These are phyloP conservation scores for Lates calcarifer DNA, from an alignment of 2,113 vertebrate species.

Conservation along the genomic window DNA sequence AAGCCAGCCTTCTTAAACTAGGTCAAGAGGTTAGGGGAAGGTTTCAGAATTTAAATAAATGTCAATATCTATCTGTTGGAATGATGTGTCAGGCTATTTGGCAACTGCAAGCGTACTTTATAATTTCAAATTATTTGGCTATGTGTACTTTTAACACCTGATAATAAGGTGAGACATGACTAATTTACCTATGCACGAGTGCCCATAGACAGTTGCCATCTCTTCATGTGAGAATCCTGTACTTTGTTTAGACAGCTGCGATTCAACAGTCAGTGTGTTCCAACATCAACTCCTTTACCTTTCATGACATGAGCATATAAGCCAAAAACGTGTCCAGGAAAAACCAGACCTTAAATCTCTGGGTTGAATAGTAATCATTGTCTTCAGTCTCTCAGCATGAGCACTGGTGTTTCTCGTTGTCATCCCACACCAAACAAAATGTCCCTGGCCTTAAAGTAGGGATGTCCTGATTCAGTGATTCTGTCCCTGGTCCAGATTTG, in stretches of 20 bases:
- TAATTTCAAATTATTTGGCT: conserved; percentile 3
- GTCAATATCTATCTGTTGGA: conserved; percentile 21
- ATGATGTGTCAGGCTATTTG: conserved; percentile 26
- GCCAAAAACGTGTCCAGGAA: conserved; percentile 33
- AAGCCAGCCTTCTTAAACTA: conserved; percentile 52
- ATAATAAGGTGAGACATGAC: conserved; percentile 15
- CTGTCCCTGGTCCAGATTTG: not conserved
- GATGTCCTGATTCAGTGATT: conserved; percentile 27
- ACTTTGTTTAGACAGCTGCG: conserved; percentile 59
- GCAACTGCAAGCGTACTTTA: conserved; percentile 10
- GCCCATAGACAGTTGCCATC: conserved; percentile 14
- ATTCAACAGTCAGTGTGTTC: conserved; percentile 36
- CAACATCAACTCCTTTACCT: conserved; percentile 52
- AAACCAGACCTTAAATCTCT: conserved; percentile 18
- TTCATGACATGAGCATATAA: not conserved
- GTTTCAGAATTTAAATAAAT: conserved; percentile 13
- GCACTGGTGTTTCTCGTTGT: conserved; percentile 27
- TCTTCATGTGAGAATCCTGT: not conserved
- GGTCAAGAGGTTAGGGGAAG: conserved; percentile 31
- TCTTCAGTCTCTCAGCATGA: conserved; percentile 38
- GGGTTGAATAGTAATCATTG: conserved; percentile 24
- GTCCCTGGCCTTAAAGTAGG: conserved; percentile 32
- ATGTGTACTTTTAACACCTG: conserved; percentile 16
- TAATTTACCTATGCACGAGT: conserved; percentile 25
- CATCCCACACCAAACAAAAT: conserved; percentile 23